phyloP scores from a whole-genome alignment of 2,797 vertebrate species.

The Melanitta fusca region DNA sequence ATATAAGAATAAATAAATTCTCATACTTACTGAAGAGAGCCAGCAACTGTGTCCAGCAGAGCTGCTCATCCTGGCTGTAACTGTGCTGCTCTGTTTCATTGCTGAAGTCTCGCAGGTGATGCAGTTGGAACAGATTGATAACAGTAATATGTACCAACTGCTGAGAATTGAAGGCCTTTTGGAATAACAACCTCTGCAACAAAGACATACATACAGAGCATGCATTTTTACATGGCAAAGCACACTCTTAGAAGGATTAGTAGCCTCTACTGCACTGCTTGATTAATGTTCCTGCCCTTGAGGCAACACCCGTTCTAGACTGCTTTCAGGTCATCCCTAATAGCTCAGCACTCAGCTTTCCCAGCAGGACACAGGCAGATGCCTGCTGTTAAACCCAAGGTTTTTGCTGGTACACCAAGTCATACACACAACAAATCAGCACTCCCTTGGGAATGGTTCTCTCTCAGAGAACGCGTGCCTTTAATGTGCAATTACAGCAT shows the following conservation, averaged over 20 bases:
- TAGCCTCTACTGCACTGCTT: background rate
- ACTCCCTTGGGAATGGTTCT: background rate
- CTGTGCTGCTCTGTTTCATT: conserved; percentile 86
- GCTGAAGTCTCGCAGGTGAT: conserved; percentile 93
- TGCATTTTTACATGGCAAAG: background rate
- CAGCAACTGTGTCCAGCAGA: conserved; percentile 94
- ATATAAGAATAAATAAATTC: background rate
- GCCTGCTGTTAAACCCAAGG: background rate
- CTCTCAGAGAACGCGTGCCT: background rate
- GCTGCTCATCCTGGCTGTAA: conserved; percentile 90
- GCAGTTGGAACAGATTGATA: conserved; percentile 97
- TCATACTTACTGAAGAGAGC: conserved; percentile 92
- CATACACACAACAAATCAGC: background rate
- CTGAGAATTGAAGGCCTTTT: conserved; percentile 97
- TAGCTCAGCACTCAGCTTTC: background rate
- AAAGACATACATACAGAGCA: background rate
- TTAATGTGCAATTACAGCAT: background rate
- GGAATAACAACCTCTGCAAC: conserved; percentile 91
- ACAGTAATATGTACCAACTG: conserved; percentile 98
- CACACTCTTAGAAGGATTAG: background rate
- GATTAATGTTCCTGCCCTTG: background rate
- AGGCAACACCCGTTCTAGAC: background rate
- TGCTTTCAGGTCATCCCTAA: background rate
- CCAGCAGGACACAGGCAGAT: background rate
- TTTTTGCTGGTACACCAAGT: background rate